These are phyloP conservation scores for Digitonthophagus gazella DNA, from an alignment of 2,888 invertebrate species.

Conservation along the genomic window DNA sequence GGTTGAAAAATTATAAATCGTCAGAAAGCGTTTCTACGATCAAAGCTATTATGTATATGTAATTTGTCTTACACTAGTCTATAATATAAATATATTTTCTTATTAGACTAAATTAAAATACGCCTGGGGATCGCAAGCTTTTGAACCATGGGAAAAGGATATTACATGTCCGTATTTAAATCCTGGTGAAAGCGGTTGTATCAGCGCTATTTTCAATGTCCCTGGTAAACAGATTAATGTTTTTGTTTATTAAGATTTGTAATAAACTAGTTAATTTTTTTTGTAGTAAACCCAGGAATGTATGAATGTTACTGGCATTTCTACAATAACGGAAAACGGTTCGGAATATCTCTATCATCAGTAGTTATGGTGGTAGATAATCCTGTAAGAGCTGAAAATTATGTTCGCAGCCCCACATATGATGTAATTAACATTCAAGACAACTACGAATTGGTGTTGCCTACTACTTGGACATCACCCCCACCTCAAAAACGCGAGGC, in stretches of 20 bases:
- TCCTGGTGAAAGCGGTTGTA: slow-evolving; percentile 46
- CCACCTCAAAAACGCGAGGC: neutral
- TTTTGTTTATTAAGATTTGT: neutral
- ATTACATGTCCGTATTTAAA: slow-evolving; percentile 46
- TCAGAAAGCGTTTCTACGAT: too few relatives aligned
- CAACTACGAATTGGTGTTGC: slow-evolving; percentile 24
- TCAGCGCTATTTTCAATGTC: slow-evolving; percentile 44
- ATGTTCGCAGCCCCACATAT: slow-evolving; percentile 20
- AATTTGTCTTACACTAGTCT: neutral
- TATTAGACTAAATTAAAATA: slow-evolving; percentile 49
- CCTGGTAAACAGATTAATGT: slow-evolving; percentile 42
- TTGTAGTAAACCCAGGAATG: slow-evolving; percentile 38
- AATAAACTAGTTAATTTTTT: neutral
- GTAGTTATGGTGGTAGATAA: slow-evolving; percentile 46
- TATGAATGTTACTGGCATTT: slow-evolving; percentile 54
- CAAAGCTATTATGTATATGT: too few relatives aligned
- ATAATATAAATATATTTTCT: slow-evolving; percentile 22
- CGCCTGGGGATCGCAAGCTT: slow-evolving; percentile 49
- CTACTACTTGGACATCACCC: slow-evolving; percentile 17
- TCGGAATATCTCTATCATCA: slow-evolving; percentile 50
- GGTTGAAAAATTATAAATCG: too few relatives aligned
- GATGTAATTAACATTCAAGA: slow-evolving; percentile 26
- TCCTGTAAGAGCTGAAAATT: slow-evolving; percentile 22
- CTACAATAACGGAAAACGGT: slow-evolving; percentile 48
- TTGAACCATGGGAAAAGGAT: slow-evolving; percentile 43